Conservation (phyloP, 2,113 vertebrate genomes). For the Pseudorectes ferrugineus region DNA sequence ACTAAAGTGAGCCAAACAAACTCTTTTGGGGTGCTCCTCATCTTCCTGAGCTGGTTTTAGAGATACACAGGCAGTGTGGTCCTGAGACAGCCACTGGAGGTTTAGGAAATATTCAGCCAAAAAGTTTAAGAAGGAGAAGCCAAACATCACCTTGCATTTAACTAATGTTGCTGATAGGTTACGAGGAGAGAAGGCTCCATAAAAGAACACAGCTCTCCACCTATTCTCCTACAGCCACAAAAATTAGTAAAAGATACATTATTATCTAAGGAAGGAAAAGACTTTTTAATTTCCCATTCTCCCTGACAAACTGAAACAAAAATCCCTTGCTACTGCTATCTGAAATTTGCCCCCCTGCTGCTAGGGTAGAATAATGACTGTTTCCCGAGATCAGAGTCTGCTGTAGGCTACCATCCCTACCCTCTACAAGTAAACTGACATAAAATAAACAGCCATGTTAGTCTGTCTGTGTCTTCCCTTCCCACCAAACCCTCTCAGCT, state of each 20-base stretch:
- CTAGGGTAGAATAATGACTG: neutral
- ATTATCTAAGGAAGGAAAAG: neutral
- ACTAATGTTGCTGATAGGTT: neutral
- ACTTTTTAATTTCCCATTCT: neutral
- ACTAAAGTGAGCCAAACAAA: neutral
- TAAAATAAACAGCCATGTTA: neutral
- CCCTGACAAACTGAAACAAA: neutral
- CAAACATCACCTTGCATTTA: neutral
- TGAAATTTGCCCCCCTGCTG: neutral
- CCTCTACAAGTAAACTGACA: neutral
- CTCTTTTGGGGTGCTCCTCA: neutral
- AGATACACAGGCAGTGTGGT: neutral
- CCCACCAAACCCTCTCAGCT: neutral
- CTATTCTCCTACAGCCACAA: neutral
- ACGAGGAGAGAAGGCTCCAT: neutral
- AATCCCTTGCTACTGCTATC: neutral
- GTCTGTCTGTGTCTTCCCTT: neutral
- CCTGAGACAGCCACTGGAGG: neutral
- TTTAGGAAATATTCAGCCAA: neutral
- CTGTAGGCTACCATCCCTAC: neutral
- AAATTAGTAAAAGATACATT: neutral
- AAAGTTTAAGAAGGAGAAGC: neutral
- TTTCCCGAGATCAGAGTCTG: neutral
- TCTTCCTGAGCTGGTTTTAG: neutral
- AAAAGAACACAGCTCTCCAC: neutral